Evolutionary conservation across 1,140 invertebrate species (phyloP).

Genomic region (Drosophila ogumai): DNA sequence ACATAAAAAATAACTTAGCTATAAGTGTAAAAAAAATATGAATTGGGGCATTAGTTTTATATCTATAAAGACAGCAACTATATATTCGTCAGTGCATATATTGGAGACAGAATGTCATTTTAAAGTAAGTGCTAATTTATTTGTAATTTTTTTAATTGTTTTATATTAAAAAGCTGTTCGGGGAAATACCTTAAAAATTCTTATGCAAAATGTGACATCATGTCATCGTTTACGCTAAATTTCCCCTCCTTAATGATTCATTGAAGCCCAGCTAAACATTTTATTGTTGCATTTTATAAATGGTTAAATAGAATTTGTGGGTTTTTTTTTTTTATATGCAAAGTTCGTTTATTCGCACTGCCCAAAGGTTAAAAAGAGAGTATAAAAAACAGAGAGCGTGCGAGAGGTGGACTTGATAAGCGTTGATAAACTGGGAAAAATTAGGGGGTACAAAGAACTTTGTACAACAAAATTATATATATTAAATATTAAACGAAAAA

Average conservation of each 20-base stretch:
- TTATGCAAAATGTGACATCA: constrained; percentile 19
- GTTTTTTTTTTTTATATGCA: constrained; percentile 41
- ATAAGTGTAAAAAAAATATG: not conserved
- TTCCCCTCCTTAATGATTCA: constrained; percentile 13
- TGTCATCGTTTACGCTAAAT: constrained; percentile 9
- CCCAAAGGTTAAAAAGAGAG: constrained; percentile 34
- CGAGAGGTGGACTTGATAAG: constrained; percentile 29
- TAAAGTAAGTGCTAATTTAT: not conserved
- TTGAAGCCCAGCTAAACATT: constrained; percentile 54
- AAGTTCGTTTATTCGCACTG: constrained; percentile 18
- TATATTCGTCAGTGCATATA: not conserved
- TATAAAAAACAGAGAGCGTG: not conserved
- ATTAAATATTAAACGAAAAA: too few species aligned
- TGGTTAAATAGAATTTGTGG: constrained; percentile 57
- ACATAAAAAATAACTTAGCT: not conserved
- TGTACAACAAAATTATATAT: not conserved
- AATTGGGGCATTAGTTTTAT: not conserved
- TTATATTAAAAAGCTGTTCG: constrained; percentile 9
- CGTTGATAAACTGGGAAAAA: constrained; percentile 10
- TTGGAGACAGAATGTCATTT: not conserved
- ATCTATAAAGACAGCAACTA: not conserved
- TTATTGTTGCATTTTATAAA: constrained; percentile 63
- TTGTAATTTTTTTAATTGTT: not conserved
- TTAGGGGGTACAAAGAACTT: not conserved
- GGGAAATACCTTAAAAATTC: not conserved